Evolutionary conservation across 30 jellyfish, hydroid and myxozoan genomes (phyloP).

Genomic region (Cassiopea xamachana): DNA sequence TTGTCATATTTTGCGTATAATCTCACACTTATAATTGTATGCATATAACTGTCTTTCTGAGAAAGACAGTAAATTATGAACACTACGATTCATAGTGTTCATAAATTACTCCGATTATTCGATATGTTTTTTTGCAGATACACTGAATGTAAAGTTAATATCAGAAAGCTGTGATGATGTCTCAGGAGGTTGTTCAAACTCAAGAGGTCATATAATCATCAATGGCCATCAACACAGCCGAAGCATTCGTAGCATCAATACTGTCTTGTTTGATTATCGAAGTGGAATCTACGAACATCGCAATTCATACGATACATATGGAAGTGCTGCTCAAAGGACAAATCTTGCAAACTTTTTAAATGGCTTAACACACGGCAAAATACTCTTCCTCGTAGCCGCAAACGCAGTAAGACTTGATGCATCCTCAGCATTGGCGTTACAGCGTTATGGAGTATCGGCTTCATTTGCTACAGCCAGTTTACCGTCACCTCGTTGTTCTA

Average conservation of each 20-base stretch:
- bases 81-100: too few species aligned
- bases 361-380: slow-evolving; percentile 19
- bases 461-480: slow-evolving; percentile 28
- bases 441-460: slow-evolving; percentile 50
- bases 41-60: too few species aligned
- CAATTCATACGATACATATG: neutral
- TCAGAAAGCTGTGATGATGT: slow-evolving; percentile 2
- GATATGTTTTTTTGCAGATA: neutral
- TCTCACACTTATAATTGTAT: too few species aligned
- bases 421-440: slow-evolving; percentile 23
- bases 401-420: neutral
- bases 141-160: slow-evolving; percentile 10
- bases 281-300: slow-evolving; percentile 50
- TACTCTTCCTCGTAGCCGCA: slow-evolving; percentile 33
- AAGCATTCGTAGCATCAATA: slow-evolving; percentile 35
- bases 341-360: neutral
- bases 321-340: neutral
- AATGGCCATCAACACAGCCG: slow-evolving; percentile 46
- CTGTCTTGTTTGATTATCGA: slow-evolving; percentile 39
- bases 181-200: neutral
- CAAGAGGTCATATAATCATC: slow-evolving; percentile 40
- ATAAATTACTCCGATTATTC: too few species aligned
- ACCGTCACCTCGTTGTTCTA: slow-evolving; percentile 4
- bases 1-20: too few species aligned
- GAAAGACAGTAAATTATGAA: too few species aligned